Conservation (phyloP, 2,888 invertebrate species). For the Mythimna impura region DNA sequence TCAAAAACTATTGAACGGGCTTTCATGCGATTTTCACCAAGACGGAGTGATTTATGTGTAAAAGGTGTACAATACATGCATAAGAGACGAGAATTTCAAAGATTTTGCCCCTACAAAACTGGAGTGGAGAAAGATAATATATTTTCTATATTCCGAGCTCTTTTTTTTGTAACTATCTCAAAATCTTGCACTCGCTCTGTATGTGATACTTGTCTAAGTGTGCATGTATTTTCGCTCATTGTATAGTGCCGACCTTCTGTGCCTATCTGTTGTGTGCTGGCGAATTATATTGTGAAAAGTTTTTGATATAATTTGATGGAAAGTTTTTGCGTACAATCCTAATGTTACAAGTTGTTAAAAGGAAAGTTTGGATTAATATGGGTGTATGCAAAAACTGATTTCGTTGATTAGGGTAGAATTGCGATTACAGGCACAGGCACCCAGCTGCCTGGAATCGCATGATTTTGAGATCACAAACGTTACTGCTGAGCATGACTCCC, state of each 20-base stretch:
- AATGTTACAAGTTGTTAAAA: slow-evolving; percentile 40
- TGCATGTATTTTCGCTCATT: not conserved
- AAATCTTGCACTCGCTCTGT: not conserved
- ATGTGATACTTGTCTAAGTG: not conserved
- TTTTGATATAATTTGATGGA: slow-evolving; percentile 25
- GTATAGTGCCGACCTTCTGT: not conserved
- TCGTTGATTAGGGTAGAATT: not conserved
- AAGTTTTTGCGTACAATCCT: slow-evolving; percentile 40
- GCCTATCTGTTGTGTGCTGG: not conserved
- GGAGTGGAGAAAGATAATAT: no score
- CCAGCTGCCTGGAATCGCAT: no score
- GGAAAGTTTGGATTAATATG: slow-evolving; percentile 20
- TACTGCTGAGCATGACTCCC: not conserved
- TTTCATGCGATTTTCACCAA: no score
- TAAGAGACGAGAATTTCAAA: no score
- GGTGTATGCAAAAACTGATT: slow-evolving; percentile 23
- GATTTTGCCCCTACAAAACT: no score
- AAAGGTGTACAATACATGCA: no score
- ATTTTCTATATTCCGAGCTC: not conserved
- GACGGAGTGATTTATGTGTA: no score
- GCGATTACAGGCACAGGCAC: no score
- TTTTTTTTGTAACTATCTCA: not conserved
- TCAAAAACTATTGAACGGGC: no score
- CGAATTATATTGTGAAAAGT: slow-evolving; percentile 35
- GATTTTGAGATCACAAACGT: not conserved